Base-by-base conservation (phyloP, 2,113 vertebrate species). In the Stigmatopora nigra region DNA sequence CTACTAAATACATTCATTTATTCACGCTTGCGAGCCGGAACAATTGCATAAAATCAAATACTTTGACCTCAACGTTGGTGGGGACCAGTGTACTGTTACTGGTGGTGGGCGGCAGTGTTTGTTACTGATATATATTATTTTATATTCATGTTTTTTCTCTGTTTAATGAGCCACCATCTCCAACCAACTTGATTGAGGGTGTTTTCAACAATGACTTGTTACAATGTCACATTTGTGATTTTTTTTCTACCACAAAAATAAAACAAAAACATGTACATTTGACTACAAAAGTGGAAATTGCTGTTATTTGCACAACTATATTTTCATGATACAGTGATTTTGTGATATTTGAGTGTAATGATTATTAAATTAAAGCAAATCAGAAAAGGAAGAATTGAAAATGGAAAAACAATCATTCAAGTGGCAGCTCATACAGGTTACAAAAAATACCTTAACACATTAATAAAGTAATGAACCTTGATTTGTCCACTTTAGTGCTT, bases 101-200 rank as follows among this genome's bases (percentile, higher is more conserved):
- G 62, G 38, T 73, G 73, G 88, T 88, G 86, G 87, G 87, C n/a
- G 86, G 84, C 77, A 82, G 78, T 79, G 75, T 76, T 73, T 75
- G 82, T 78, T 81, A 80, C 68, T 72, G 72, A 66, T 59, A 77
- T 25, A 83, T 76, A 67, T 76, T 72, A 71, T 66, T 59, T 76
- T 25, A 83, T 76, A 67, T 76, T 44, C 52, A 73, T 67, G 68
- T 79, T 84, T 71, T 62, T 71, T 72, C 70, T 75, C 70, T 75
- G 63, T 72, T 79, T 86, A 86, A 86, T 80, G 81, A 87, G 64
- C 75, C 60, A 71, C 65, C 45, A 76, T 71, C 68, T 68, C 46
- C 19, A n/a, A 31, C 75, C 60, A 79, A 64, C 68, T 65, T 16
- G 0, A 61, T 65, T 56, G 44, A 49, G 17, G 44, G 78, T 68